Conservation (phyloP, 2,113 vertebrate genomes). For the Herpetotheres cachinnans region DNA sequence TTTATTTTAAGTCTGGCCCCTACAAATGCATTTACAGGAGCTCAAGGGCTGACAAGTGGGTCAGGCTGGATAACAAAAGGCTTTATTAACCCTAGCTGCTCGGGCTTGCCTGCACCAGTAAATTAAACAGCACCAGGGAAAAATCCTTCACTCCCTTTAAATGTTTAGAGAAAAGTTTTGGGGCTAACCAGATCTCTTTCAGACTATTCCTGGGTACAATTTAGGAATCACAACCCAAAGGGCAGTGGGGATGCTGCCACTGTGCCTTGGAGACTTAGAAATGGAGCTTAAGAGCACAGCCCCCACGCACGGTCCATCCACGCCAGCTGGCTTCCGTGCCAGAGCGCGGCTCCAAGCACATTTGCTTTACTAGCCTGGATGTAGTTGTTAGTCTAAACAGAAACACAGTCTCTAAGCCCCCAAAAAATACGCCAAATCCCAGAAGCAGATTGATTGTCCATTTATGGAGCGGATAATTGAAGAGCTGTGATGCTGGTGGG, state of each 20-base stretch:
- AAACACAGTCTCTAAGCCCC: background rate
- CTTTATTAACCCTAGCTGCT: background rate
- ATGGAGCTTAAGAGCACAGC: background rate
- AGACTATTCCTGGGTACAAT: rapidly evolving
- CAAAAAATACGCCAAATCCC: background rate
- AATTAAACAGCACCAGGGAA: background rate
- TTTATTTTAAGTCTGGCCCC: slow-evolving; percentile 20
- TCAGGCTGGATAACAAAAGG: slow-evolving; percentile 26
- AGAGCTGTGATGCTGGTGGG: background rate
- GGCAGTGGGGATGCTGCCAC: rapidly evolving
- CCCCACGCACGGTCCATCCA: rapidly evolving
- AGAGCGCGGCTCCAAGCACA: rapidly evolving
- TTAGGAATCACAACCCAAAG: rapidly evolving
- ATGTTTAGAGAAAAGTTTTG: background rate
- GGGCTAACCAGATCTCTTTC: background rate
- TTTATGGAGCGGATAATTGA: background rate
- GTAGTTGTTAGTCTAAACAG: background rate
- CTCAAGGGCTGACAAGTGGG: slow-evolving; percentile 25
- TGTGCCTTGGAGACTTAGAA: background rate
- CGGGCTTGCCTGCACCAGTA: background rate
- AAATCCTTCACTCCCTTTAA: background rate
- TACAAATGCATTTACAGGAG: background rate
- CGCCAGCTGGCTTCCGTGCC: rapidly evolving
- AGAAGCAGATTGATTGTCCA: background rate
- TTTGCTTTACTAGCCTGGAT: background rate